phyloP scores from a whole-genome alignment of 1,140 invertebrate species.

The Dendrolimus kikuchii region DNA sequence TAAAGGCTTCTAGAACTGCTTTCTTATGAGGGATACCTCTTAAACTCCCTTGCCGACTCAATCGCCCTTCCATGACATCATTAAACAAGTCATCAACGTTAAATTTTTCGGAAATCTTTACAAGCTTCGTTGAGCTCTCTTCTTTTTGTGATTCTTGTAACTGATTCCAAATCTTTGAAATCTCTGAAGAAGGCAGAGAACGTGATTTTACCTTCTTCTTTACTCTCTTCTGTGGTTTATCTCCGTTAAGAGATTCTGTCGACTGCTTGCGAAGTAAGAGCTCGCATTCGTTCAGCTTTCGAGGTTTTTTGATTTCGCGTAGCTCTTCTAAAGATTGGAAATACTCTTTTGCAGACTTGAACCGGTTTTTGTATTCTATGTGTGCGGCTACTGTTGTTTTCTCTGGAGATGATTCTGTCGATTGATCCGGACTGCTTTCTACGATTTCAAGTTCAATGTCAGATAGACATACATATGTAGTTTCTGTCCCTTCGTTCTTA shows the following conservation, averaged over 20 bases:
- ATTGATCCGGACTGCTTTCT: conserved; percentile 34
- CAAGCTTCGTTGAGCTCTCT: conserved; percentile 31
- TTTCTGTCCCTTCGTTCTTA: conserved; percentile 27
- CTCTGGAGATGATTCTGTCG: conserved; percentile 30
- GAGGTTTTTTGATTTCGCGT: conserved; percentile 36
- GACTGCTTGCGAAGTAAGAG: conserved; percentile 34
- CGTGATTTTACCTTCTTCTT: conserved; percentile 51
- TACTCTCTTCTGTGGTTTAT: conserved; percentile 27
- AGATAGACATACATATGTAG: conserved; percentile 46
- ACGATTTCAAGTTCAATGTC: conserved; percentile 62
- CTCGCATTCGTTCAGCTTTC: conserved; percentile 56
- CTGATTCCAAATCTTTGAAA: conserved; percentile 52
- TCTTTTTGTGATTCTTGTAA: conserved; percentile 36
- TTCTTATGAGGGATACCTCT: conserved; percentile 70
- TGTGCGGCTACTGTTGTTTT: conserved; percentile 27
- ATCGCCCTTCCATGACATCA: conserved; percentile 63
- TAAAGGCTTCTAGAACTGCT: conserved; percentile 68
- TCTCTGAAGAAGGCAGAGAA: conserved; percentile 58
- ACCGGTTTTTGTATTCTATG: conserved; percentile 61
- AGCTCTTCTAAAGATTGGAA: conserved; percentile 66
- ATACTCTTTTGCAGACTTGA: conserved; percentile 60
- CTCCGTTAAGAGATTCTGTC: conserved; percentile 46
- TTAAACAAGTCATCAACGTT: conserved; percentile 67
- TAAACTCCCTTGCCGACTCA: conserved; percentile 63
- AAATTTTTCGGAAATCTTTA: conserved; percentile 72